These are phyloP conservation scores for Exocentrus adspersus DNA, from an alignment of 2,888 invertebrate genomes.

Conservation along the genomic window DNA sequence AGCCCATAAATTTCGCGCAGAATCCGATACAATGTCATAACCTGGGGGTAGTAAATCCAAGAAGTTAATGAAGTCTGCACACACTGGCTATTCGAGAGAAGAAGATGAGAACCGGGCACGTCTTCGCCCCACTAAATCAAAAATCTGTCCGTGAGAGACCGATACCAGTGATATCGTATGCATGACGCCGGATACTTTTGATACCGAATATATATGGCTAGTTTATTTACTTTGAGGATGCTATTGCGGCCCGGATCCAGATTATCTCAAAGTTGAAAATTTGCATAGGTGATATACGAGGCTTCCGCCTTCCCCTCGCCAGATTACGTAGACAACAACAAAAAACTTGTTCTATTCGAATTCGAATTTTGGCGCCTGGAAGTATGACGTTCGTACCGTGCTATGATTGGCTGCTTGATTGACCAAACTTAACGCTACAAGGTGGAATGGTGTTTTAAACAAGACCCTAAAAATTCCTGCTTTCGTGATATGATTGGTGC, in stretches of 20 bases:
- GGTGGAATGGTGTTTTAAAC: no score
- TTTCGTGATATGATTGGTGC: no score
- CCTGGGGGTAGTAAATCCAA: slow-evolving; percentile 48
- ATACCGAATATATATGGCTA: slow-evolving; percentile 54
- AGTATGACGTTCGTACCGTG: no score
- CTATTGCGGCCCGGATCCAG: slow-evolving; percentile 37
- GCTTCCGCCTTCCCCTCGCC: no score
- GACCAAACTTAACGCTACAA: no score
- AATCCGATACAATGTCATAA: slow-evolving; percentile 48
- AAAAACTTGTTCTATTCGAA: no score
- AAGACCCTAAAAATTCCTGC: no score
- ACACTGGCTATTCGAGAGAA: slow-evolving; percentile 39
- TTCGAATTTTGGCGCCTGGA: no score
- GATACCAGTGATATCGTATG: slow-evolving; percentile 49
- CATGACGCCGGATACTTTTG: slow-evolving; percentile 49
- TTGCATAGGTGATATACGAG: slow-evolving; percentile 31
- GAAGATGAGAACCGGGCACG: slow-evolving; percentile 45
- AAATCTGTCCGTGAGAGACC: slow-evolving; percentile 44
- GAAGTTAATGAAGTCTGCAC: slow-evolving; percentile 46
- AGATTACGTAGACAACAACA: no score
- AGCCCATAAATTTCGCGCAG: slow-evolving; percentile 54
- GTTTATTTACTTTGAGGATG: slow-evolving; percentile 50
- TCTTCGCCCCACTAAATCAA: slow-evolving; percentile 52
- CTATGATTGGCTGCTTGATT: no score
- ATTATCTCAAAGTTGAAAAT: slow-evolving; percentile 45